These are phyloP conservation scores for Microtus ochrogaster DNA, from an alignment of 2,113 vertebrate genomes.

Conservation along the genomic window DNA sequence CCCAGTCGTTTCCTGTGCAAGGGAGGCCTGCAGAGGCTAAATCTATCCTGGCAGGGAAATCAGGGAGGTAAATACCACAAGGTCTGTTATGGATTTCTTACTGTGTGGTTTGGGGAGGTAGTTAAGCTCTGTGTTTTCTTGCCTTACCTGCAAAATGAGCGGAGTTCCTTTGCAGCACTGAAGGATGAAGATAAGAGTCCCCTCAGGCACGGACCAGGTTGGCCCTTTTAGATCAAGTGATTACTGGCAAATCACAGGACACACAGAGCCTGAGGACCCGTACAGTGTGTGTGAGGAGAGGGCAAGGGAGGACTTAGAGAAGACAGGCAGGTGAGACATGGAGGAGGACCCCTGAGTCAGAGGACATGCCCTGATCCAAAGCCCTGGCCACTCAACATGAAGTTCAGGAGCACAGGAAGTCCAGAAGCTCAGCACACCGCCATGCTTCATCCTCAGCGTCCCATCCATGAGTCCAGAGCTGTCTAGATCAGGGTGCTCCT, in stretches of 20 bases:
- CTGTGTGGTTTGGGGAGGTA: background rate
- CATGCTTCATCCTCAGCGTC: accelerated
- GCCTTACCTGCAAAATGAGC: background rate
- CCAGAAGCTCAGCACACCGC: background rate
- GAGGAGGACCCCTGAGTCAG: background rate
- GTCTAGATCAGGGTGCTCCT: background rate
- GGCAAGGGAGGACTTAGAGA: background rate
- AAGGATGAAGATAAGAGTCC: background rate
- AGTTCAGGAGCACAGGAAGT: background rate
- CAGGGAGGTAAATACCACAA: background rate
- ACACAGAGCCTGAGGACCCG: background rate
- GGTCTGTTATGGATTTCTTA: background rate
- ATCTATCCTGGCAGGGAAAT: background rate
- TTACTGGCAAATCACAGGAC: background rate
- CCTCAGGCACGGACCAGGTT: background rate
- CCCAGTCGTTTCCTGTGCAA: background rate
- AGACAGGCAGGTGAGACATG: background rate
- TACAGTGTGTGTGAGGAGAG: background rate
- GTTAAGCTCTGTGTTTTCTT: background rate
- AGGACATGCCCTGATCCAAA: background rate
- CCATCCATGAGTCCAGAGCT: background rate
- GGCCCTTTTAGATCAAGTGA: background rate
- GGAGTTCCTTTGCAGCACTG: background rate
- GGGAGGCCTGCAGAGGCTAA: background rate
- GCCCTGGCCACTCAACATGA: background rate